These are phyloP conservation scores for Rhagophthalmus giganteus DNA, from an alignment of 2,888 invertebrate genomes.

Conservation along the genomic window DNA sequence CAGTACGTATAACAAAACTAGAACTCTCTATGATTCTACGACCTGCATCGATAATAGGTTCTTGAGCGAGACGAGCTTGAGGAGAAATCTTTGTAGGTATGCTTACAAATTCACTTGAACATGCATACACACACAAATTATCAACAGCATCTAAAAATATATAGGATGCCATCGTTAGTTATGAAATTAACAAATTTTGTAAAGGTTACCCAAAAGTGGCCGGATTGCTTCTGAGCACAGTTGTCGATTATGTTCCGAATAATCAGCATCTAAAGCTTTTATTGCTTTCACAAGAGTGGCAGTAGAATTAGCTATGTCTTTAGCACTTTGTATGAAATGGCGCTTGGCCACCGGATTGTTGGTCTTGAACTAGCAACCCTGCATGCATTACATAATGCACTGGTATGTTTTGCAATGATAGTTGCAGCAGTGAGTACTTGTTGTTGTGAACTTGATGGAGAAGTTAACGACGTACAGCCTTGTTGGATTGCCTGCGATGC, in stretches of 20 bases:
- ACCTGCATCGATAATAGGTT: slow-evolving; percentile 85
- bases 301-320: slow-evolving; percentile 96
- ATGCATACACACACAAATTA: slow-evolving; percentile 89
- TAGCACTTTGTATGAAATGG: slow-evolving; percentile 96
- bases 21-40: slow-evolving; percentile 79
- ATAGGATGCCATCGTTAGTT: no score
- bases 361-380: slow-evolving; percentile 90
- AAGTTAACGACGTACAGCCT: slow-evolving; percentile 79
- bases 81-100: slow-evolving; percentile 89
- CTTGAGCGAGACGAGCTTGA: slow-evolving; percentile 81
- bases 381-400: slow-evolving; percentile 93
- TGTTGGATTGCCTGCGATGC: slow-evolving; percentile 88
- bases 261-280: slow-evolving; percentile 84
- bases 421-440: slow-evolving; percentile 90
- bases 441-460: slow-evolving; percentile 73
- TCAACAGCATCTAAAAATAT: slow-evolving; percentile 75
- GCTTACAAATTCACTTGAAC: slow-evolving; percentile 90
- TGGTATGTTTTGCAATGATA: slow-evolving; percentile 93
- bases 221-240: slow-evolving; percentile 77
- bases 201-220: slow-evolving; percentile 67
- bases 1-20: slow-evolving; percentile 86
- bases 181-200: no score
- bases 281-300: slow-evolving; percentile 93
- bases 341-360: slow-evolving; percentile 89
- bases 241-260: slow-evolving; percentile 73